Conservation (phyloP, 1,140 invertebrate genomes). For the Drosophila erecta region DNA sequence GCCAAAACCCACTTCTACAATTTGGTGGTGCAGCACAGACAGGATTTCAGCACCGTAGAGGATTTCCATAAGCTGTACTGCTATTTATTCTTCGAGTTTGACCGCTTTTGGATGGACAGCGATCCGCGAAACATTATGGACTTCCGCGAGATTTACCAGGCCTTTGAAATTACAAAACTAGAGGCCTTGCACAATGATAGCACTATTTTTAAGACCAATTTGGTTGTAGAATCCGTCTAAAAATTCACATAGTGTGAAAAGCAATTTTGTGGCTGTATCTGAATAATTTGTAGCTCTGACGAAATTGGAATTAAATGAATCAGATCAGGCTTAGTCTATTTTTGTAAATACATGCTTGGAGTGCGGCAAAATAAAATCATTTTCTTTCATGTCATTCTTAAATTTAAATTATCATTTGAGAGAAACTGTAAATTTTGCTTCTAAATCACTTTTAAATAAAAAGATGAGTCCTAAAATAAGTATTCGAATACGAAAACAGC, state of each 20-base stretch:
- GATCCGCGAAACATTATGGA: slow-evolving; percentile 98
- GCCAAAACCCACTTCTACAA: slow-evolving; percentile 98
- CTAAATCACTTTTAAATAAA: background rate
- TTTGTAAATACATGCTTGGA: too few species aligned
- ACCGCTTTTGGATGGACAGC: slow-evolving; percentile 95
- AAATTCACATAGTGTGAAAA: background rate
- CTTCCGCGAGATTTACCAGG: slow-evolving; percentile 93
- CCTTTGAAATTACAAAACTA: slow-evolving; percentile 88
- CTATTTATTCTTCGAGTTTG: slow-evolving; percentile 97
- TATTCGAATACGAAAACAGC: background rate
- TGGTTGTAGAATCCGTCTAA: slow-evolving; percentile 77
- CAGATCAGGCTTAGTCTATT: background rate
- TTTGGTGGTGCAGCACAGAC: slow-evolving; percentile 86
- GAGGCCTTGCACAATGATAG: slow-evolving; percentile 72
- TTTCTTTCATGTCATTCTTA: too few species aligned
- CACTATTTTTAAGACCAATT: slow-evolving; percentile 79
- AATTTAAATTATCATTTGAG: too few species aligned
- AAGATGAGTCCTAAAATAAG: background rate
- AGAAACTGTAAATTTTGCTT: background rate
- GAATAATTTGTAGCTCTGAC: background rate
- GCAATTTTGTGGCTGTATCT: background rate
- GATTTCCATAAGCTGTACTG: slow-evolving; percentile 97
- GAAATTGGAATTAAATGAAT: background rate
- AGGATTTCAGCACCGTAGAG: slow-evolving; percentile 88
- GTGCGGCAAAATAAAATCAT: too few species aligned